Base-by-base conservation (phyloP, 30 jellyfish, hydroid and myxozoan genomes). In the Mastigias papua region DNA sequence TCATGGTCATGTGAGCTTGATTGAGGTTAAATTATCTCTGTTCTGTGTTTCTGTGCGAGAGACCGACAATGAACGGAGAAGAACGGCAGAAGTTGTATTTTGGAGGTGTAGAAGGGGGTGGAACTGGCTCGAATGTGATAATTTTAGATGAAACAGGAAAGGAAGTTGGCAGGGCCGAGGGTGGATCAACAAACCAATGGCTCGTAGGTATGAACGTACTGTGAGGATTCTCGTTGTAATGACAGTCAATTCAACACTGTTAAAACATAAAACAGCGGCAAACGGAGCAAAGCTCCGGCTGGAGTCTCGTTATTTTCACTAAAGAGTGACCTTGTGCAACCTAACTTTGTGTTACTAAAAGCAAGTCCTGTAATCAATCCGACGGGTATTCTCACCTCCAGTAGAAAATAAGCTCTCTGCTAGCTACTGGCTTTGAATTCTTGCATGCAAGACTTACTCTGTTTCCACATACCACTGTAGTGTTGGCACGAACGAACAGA, bases 61-160 rank as follows among this genome's bases (percentile, higher is more conserved):
- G 60, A 46, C 16, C 60, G 60, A 46, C 8, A 46, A 73, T 73
- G 86, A 37, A 33, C 11, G 80, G 28, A 16, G 78, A 16, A n/a
- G 23, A n/a, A 23, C 21, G 26, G 19, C 46, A 80, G 73, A 80
- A 80, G 42, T 37, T 31, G 66, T 90, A 70, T 75, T 92, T 86
- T 92, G 98, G 96, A 46, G 98, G 98, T 64, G 86, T 93, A 37
- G 98, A 92, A 80, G 98, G 98, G 19, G 98, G 98, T 0, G 90
- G 92, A 27, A 37, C 95, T 20, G 94, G 78, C 11, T 86, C 98
- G n/a, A 66, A 67, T 61, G 15, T 79, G 78, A 34, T 81, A 35
- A 86, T 92, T 30, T 48, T 86, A 37, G 89, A 92, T 69, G 81
- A 76, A 26, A 10, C 34, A 21, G 98, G 98, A 22, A 51, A 30